These are phyloP conservation scores for Gouania willdenowi DNA, from an alignment of 2,797 vertebrate genomes.

Conservation along the genomic window DNA sequence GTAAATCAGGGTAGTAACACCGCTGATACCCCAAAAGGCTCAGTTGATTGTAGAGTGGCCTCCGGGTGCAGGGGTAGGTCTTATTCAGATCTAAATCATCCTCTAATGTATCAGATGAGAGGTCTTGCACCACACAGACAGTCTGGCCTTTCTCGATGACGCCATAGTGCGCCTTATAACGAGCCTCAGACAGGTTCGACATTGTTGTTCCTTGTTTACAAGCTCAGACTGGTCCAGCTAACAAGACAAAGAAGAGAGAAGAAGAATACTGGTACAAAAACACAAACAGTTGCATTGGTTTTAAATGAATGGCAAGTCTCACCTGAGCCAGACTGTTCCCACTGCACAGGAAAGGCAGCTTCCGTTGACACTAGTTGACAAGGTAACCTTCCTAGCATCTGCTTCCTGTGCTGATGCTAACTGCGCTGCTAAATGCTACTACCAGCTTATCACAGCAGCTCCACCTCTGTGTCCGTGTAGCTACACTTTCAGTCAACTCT, in stretches of 20 bases:
- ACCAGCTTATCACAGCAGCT: no score
- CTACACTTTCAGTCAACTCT: no score
- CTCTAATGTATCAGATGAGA: conserved; percentile 19
- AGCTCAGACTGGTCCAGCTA: neutral
- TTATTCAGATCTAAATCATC: conserved; percentile 62
- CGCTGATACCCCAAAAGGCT: conserved; percentile 53
- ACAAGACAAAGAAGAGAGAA: neutral
- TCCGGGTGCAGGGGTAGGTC: conserved; percentile 66
- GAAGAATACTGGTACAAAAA: no score
- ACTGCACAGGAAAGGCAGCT: neutral
- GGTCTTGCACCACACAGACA: conserved; percentile 45
- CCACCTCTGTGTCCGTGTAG: no score
- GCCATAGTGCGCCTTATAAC: conserved; percentile 7
- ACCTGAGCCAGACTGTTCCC: neutral
- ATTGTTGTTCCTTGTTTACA: conserved; percentile 48
- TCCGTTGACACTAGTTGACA: conserved; percentile 50
- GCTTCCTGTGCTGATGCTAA: conserved; percentile 45
- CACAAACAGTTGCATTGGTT: neutral
- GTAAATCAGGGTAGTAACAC: conserved; percentile 53
- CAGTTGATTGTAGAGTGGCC: conserved; percentile 48
- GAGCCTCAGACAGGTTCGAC: conserved; percentile 44
- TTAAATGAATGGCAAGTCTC: neutral
- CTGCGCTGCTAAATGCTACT: neutral
- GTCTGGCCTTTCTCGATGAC: conserved; percentile 36
- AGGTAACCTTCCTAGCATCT: conserved; percentile 45